Conservation (phyloP, 2,797 vertebrate genomes). For the Hybognathus amarus region DNA sequence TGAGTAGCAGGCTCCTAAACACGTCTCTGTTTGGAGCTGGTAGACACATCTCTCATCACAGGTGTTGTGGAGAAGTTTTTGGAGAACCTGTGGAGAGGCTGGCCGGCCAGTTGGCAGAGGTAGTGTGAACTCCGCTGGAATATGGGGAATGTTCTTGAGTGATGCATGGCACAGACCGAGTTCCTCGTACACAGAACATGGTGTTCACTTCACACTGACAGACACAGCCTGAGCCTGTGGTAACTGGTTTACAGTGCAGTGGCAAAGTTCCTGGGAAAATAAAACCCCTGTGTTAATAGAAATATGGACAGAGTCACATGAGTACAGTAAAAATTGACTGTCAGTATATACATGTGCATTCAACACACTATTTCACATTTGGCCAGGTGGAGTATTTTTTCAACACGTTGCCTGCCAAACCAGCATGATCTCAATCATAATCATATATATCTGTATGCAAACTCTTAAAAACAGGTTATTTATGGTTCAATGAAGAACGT, state of each 20-base stretch:
- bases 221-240: conserved; percentile 7
- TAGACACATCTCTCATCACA: conserved; percentile 55
- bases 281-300: conserved; percentile 25
- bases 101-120: conserved; percentile 52
- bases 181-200: conserved; percentile 1
- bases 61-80: conserved; percentile 44
- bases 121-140: conserved; percentile 3
- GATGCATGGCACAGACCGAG: not conserved
- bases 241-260: conserved; percentile 11
- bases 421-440: not conserved
- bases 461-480: not conserved
- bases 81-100: conserved; percentile 61
- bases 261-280: conserved; percentile 40
- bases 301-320: conserved; percentile 39
- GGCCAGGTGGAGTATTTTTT: not conserved
- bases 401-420: not conserved
- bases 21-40: conserved; percentile 56
- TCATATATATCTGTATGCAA: not conserved
- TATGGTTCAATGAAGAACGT: not conserved
- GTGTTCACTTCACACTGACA: conserved; percentile 26
- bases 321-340: conserved; percentile 19
- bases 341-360: not conserved
- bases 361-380: conserved; percentile 5
- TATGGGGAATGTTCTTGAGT: conserved; percentile 32
- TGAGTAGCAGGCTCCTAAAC: conserved; percentile 60